phyloP scores from a whole-genome alignment of 1,140 invertebrate genomes.

The Pissodes strobi region DNA sequence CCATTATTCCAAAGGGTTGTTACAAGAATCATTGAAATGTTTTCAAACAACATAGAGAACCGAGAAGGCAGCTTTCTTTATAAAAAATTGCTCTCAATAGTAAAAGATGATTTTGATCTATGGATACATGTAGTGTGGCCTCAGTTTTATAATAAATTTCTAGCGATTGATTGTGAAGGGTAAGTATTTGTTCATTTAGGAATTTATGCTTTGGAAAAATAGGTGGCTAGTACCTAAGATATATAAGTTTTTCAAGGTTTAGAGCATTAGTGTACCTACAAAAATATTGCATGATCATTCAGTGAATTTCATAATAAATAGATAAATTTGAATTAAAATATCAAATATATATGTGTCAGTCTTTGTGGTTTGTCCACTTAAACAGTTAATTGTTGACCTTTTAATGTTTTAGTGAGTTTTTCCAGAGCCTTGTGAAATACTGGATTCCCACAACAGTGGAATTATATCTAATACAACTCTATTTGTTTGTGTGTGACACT shows the following conservation, averaged over 20 bases:
- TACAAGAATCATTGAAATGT: constrained; percentile 35
- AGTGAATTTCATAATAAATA: background rate
- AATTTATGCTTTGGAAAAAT: too few species aligned
- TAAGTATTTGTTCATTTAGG: too few species aligned
- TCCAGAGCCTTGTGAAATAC: constrained; percentile 40
- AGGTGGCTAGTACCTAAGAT: too few species aligned
- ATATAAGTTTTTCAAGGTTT: too few species aligned
- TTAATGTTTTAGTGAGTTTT: constrained; percentile 39
- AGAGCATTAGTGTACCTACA: too few species aligned
- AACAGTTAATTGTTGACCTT: too few species aligned
- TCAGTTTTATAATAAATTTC: constrained; percentile 22
- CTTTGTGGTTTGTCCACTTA: too few species aligned
- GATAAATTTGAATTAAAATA: too few species aligned
- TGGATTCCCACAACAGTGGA: constrained; percentile 37
- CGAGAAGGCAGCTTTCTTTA: constrained; percentile 39
- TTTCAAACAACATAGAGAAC: constrained; percentile 40
- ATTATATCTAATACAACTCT: constrained; percentile 27
- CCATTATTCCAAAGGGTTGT: background rate
- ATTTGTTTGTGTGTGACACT: constrained; percentile 20
- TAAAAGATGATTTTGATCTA: constrained; percentile 24
- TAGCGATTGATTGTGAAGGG: constrained; percentile 34
- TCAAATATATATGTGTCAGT: too few species aligned
- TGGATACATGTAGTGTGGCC: constrained; percentile 35
- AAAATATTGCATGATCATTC: background rate
- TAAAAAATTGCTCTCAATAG: constrained; percentile 17